A percentile compares a stretch with the other conserved stretches of the same genome.
Conservation (phyloP, 2,797 vertebrate species). For the Urocyon cinereoargenteus region DNA sequence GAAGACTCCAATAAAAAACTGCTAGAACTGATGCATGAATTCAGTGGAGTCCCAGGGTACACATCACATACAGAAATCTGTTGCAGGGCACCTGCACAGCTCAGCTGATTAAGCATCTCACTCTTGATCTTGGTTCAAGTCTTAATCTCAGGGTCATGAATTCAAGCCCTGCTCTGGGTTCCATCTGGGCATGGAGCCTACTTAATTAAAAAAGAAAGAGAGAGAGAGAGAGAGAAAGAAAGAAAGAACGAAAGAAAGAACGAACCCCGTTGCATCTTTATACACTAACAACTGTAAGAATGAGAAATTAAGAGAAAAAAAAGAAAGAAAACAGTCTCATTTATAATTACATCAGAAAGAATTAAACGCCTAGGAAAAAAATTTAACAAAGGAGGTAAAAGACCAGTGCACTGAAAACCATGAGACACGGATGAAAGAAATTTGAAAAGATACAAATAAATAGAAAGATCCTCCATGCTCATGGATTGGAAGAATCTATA, state of each 20-base stretch:
- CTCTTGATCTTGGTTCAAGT: not conserved
- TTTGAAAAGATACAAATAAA: not conserved
- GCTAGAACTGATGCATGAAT: not conserved
- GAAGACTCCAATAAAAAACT: not conserved
- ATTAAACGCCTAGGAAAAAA: not conserved
- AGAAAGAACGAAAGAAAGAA: not conserved
- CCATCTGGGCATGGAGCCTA: not conserved
- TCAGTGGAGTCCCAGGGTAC: not conserved
- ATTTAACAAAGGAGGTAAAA: not conserved
- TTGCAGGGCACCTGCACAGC: not conserved
- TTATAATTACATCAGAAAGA: not conserved
- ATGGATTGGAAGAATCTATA: not conserved
- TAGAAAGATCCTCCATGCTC: not conserved
- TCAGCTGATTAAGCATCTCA: not conserved
- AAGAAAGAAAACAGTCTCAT: not conserved
- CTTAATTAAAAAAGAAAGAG: not conserved
- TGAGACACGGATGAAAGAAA: not conserved
- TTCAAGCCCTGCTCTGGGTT: not conserved
- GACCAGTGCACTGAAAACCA: not conserved
- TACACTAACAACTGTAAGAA: not conserved
- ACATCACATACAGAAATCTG: not conserved
- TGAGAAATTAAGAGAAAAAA: not conserved
- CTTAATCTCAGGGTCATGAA: not conserved
- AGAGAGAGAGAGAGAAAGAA: too few species aligned
- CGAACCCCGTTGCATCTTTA: not conserved